phyloP scores from a whole-genome alignment of 2,797 vertebrate genomes.

The Arvicola amphibius region DNA sequence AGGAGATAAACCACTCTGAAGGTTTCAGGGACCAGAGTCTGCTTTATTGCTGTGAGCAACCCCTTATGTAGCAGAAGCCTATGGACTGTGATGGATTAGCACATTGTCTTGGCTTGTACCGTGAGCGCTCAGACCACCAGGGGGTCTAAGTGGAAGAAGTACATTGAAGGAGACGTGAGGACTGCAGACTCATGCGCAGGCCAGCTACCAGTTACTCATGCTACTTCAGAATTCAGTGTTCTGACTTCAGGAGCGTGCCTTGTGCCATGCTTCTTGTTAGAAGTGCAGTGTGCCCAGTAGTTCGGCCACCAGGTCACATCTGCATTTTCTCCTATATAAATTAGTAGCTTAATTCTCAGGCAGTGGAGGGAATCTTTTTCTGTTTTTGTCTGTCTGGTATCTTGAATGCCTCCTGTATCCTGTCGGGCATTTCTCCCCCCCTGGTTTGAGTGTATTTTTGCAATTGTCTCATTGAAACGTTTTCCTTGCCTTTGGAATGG shows the following conservation, averaged over 20 bases:
- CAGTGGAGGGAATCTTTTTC: background rate
- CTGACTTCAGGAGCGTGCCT: background rate
- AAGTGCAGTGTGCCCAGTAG: background rate
- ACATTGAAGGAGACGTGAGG: background rate
- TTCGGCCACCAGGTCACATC: too few relatives aligned
- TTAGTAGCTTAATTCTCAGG: background rate
- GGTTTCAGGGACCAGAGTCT: background rate
- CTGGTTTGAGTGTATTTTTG: background rate
- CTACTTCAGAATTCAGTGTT: background rate
- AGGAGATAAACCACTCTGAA: background rate
- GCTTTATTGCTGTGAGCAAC: background rate
- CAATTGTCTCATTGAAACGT: background rate
- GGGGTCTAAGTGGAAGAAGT: background rate
- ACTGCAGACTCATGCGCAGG: background rate
- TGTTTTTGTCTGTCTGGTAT: background rate
- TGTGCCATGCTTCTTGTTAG: background rate
- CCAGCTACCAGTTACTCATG: background rate
- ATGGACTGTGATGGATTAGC: background rate
- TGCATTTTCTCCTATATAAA: background rate
- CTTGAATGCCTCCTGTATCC: background rate
- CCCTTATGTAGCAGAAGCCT: background rate
- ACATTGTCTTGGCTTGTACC: background rate
- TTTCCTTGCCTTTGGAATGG: background rate
- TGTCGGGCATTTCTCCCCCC: background rate
- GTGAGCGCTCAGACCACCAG: background rate